A percentile compares a stretch with the other conserved stretches of the same genome.
Evolutionary conservation across 2,888 invertebrate species (phyloP).

Genomic region (Caenorhabditis sp.): DNA sequence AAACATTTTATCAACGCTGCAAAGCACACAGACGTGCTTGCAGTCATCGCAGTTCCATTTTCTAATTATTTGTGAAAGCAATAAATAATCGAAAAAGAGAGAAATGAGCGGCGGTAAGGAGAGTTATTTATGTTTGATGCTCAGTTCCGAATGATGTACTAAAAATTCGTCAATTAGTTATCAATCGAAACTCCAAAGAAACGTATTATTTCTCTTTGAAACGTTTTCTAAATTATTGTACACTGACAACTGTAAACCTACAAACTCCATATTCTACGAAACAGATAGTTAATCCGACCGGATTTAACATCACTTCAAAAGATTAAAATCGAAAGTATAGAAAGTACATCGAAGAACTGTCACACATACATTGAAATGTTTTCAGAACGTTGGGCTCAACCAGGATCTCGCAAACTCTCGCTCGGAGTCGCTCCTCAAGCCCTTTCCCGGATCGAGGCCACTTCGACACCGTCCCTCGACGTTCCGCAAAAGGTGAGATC

Average conservation of each 20-base stretch:
- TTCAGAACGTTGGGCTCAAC: conserved; percentile 35
- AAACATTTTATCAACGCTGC: conserved; percentile 43
- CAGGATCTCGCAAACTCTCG: conserved; percentile 43
- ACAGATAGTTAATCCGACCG: too few relatives aligned
- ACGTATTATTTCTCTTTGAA: too few relatives aligned
- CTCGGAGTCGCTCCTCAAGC: conserved; percentile 36
- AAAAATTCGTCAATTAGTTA: too few relatives aligned
- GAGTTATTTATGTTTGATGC: too few relatives aligned
- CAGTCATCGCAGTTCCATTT: conserved; percentile 1
- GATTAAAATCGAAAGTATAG: conserved; percentile 1
- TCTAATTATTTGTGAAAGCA: background rate
- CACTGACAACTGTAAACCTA: too few relatives aligned
- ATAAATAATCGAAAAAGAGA: background rate
- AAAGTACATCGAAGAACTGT: conserved; percentile 1
- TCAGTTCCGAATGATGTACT: too few relatives aligned
- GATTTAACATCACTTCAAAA: too few relatives aligned
- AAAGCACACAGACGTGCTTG: conserved; percentile 10
- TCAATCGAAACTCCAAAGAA: too few relatives aligned
- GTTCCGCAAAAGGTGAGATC: conserved; percentile 26
- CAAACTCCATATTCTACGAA: too few relatives aligned
- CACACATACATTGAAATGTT: conserved; percentile 11
- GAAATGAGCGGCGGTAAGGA: conserved; percentile 26
- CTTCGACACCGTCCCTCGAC: conserved; percentile 42
- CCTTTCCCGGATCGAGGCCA: conserved; percentile 30
- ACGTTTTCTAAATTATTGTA: too few relatives aligned